Conservation (phyloP, 1,140 invertebrate genomes). For the Brachionus calyciflorus region DNA sequence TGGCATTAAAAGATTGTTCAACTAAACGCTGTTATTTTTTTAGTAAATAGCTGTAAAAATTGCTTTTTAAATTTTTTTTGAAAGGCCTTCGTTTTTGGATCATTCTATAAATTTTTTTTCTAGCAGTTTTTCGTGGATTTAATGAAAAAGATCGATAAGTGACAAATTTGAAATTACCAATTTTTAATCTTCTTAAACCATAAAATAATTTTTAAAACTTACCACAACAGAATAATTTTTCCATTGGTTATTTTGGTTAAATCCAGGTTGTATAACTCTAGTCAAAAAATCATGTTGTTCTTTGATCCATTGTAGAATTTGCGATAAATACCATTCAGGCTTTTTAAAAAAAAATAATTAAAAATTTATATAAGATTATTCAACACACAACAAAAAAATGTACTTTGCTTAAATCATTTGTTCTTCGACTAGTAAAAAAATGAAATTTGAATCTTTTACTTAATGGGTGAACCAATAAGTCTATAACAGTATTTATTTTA, state of each 20-base stretch:
- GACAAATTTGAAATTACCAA: too few relatives aligned
- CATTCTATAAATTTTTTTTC: too few relatives aligned
- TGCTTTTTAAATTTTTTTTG: too few relatives aligned
- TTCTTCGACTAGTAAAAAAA: conserved; percentile 43
- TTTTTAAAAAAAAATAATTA: not conserved
- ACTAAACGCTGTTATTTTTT: too few relatives aligned
- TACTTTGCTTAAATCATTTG: conserved; percentile 35
- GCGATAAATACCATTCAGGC: conserved; percentile 45
- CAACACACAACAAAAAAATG: too few relatives aligned
- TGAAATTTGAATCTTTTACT: conserved; percentile 43
- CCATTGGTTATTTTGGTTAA: not conserved
- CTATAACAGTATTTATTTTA: not conserved
- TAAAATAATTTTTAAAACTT: not conserved
- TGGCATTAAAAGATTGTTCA: too few relatives aligned
- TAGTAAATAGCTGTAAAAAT: too few relatives aligned
- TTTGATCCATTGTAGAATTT: conserved; percentile 40
- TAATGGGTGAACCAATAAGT: not conserved
- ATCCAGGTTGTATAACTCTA: not conserved
- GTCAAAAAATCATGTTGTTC: conserved; percentile 16
- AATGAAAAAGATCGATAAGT: too few relatives aligned
- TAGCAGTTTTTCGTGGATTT: too few relatives aligned
- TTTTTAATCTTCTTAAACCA: too few relatives aligned
- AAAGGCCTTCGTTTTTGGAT: too few relatives aligned
- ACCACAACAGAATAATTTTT: not conserved
- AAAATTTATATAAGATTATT: not conserved